phyloP scores from a whole-genome alignment of 2,888 invertebrate species.

The Taphrorychus bicolor region DNA sequence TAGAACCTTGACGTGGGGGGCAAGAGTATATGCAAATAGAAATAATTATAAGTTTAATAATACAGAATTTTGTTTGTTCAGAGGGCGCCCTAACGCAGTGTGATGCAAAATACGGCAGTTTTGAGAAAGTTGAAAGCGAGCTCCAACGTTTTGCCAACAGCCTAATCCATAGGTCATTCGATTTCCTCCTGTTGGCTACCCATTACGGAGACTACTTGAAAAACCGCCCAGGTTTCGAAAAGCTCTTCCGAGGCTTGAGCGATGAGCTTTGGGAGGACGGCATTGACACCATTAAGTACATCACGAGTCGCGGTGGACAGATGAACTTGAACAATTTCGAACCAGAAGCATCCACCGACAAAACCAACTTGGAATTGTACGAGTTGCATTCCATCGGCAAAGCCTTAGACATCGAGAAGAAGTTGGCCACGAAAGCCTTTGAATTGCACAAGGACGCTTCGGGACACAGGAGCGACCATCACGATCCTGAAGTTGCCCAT shows the following conservation, averaged over 20 bases:
- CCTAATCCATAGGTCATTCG: constrained; percentile 76
- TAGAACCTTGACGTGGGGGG: too few species aligned
- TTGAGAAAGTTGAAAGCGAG: constrained; percentile 62
- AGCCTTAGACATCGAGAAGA: constrained; percentile 79
- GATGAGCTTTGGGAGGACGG: constrained; percentile 78
- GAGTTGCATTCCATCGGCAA: constrained; percentile 77
- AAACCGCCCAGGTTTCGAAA: constrained; percentile 78
- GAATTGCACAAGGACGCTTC: constrained; percentile 65
- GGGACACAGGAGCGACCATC: constrained; percentile 54
- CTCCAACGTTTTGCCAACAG: constrained; percentile 67
- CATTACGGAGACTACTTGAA: constrained; percentile 80
- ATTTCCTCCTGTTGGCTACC: constrained; percentile 76
- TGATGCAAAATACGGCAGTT: constrained; percentile 71
- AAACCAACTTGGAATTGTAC: constrained; percentile 60
- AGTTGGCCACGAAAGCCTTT: constrained; percentile 71
- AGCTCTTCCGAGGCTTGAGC: constrained; percentile 75
- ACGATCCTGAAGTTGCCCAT: constrained; percentile 76
- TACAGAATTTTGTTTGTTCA: constrained; percentile 36
- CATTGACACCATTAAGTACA: constrained; percentile 78
- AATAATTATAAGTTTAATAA: too few species aligned
- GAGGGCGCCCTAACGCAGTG: constrained; percentile 61
- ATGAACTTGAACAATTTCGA: constrained; percentile 63
- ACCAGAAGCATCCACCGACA: constrained; percentile 49
- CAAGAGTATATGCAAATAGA: too few species aligned
- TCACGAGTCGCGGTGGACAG: constrained; percentile 74